Conservation (phyloP, 2,113 vertebrate species). For the Epinephelus moara region DNA sequence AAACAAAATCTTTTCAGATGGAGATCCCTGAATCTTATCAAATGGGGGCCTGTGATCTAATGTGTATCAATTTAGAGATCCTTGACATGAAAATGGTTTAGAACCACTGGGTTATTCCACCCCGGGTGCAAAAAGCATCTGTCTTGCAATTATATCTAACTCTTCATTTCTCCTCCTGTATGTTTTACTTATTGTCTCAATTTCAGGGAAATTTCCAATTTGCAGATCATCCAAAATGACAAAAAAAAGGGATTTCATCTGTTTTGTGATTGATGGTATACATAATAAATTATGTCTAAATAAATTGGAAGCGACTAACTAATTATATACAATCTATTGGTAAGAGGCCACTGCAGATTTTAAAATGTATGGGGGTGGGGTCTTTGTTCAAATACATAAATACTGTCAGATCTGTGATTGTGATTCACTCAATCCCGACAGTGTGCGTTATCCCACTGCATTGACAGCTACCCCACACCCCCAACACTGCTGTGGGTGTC, state of each 20-base stretch:
- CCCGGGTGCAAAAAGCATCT: background rate
- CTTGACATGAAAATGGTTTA: no score
- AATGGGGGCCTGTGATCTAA: no score
- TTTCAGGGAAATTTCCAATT: conserved; percentile 13
- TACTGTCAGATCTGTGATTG: background rate
- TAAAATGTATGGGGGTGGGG: conserved; percentile 4
- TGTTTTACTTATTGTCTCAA: conserved; percentile 1
- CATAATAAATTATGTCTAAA: conserved; percentile 37
- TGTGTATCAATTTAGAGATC: no score
- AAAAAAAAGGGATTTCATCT: background rate
- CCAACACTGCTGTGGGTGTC: conserved; percentile 10
- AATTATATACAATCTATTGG: conserved; percentile 38
- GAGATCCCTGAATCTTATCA: no score
- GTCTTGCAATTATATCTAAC: background rate
- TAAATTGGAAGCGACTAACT: conserved; percentile 55
- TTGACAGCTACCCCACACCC: conserved; percentile 36
- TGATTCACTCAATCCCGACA: conserved; percentile 46
- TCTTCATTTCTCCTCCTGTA: background rate
- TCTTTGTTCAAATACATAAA: conserved; percentile 17
- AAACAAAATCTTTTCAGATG: no score
- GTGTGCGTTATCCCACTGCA: conserved; percentile 20
- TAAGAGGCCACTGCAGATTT: conserved; percentile 33
- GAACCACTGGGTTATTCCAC: no score
- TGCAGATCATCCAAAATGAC: background rate
- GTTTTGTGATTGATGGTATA: conserved; percentile 30